These are phyloP conservation scores for Chroicocephalus ridibundus DNA, from an alignment of 2,113 vertebrate genomes.

Conservation along the genomic window DNA sequence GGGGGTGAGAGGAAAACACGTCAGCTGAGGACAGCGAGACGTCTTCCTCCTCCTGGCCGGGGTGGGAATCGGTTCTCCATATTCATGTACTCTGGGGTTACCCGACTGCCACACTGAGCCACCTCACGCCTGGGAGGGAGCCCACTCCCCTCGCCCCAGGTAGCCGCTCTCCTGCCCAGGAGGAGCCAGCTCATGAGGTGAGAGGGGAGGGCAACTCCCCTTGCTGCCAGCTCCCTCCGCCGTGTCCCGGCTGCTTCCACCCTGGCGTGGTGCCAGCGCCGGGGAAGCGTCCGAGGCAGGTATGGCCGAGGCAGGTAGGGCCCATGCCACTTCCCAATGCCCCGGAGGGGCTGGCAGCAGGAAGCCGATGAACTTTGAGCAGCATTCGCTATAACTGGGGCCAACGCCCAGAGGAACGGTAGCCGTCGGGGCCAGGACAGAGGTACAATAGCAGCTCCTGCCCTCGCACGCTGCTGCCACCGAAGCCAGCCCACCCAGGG, in stretches of 20 bases:
- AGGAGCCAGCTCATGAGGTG: rapidly evolving
- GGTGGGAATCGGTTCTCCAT: neutral
- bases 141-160: neutral
- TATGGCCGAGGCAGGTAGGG: neutral
- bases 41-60: neutral
- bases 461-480: rapidly evolving
- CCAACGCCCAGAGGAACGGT: neutral
- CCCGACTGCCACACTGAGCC: neutral
- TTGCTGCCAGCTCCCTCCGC: rapidly evolving
- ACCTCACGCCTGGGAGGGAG: neutral
- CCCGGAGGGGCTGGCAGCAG: neutral
- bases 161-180: neutral
- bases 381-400: neutral
- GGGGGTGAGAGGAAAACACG: rapidly evolving
- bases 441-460: neutral
- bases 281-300: neutral
- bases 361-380: neutral
- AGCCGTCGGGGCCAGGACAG: neutral
- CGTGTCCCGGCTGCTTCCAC: rapidly evolving
- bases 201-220: neutral
- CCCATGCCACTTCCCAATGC: neutral
- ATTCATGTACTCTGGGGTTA: neutral
- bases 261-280: neutral
- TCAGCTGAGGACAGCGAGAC: neutral
- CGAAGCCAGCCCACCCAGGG: neutral